phyloP scores from a whole-genome alignment of 2,888 invertebrate genomes.

The Dryobota labecula region DNA sequence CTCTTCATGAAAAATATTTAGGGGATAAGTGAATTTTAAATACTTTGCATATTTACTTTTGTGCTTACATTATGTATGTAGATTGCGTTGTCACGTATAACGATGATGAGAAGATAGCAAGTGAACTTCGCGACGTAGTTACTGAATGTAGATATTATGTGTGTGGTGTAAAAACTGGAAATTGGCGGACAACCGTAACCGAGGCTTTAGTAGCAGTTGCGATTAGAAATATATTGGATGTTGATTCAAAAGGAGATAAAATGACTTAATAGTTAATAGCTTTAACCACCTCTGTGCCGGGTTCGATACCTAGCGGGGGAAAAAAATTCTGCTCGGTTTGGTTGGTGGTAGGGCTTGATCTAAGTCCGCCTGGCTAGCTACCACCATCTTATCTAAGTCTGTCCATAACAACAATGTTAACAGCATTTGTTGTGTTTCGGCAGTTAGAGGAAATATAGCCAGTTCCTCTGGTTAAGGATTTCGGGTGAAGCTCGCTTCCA shows the following conservation, averaged over 20 bases:
- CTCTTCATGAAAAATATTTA: conserved; percentile 14
- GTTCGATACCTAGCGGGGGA: too few relatives aligned
- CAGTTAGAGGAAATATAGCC: too few relatives aligned
- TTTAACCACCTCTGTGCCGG: too few relatives aligned
- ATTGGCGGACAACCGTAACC: background rate
- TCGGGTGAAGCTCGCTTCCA: too few relatives aligned
- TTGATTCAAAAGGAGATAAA: background rate
- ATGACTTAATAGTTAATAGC: background rate
- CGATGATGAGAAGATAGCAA: conserved; percentile 68
- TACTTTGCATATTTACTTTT: conserved; percentile 12
- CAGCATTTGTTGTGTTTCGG: too few relatives aligned
- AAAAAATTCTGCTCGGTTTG: too few relatives aligned
- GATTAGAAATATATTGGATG: background rate
- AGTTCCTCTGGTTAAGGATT: too few relatives aligned
- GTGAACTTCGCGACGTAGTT: conserved; percentile 69
- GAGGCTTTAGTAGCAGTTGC: background rate
- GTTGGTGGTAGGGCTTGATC: too few relatives aligned
- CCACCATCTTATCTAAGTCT: too few relatives aligned
- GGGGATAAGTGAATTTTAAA: conserved; percentile 12
- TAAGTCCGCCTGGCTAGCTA: too few relatives aligned
- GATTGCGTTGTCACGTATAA: conserved; percentile 64
- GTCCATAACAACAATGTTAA: too few relatives aligned
- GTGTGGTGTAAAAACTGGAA: conserved; percentile 47
- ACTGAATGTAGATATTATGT: conserved; percentile 55
- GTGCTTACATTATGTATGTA: conserved; percentile 42